Conservation (phyloP, 2,888 invertebrate genomes). For the Chrysodeixis includens region DNA sequence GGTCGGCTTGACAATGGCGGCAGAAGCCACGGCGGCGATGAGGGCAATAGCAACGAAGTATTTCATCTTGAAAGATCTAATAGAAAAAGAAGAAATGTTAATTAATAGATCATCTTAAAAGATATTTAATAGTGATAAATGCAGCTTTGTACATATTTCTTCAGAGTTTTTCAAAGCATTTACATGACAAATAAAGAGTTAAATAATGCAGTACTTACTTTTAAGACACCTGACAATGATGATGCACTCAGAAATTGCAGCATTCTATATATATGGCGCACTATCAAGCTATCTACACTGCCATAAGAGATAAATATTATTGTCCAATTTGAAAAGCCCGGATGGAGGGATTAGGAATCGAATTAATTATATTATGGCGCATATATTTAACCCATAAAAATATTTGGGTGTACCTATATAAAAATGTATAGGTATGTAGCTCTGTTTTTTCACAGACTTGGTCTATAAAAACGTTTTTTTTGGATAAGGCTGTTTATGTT, state of each 20-base stretch:
- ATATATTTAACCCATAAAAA: neutral
- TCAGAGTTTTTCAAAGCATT: too few relatives aligned
- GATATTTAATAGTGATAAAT: too few relatives aligned
- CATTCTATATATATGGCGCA: neutral
- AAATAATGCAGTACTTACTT: neutral
- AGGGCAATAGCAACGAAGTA: conserved; percentile 71
- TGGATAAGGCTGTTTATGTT: too few relatives aligned
- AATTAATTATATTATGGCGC: neutral
- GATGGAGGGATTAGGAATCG: neutral
- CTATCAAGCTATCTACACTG: neutral
- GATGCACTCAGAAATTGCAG: neutral
- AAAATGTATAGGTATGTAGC: neutral
- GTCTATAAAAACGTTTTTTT: too few relatives aligned
- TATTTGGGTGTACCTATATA: neutral
- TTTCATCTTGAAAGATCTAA: conserved; percentile 68
- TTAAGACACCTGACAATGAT: conserved; percentile 1
- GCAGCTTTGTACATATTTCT: too few relatives aligned
- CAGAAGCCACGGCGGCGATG: conserved; percentile 71
- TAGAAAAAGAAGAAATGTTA: neutral
- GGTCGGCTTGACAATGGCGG: conserved; percentile 57
- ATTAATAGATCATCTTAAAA: too few relatives aligned
- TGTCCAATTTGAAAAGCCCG: neutral
- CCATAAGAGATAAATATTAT: conserved; percentile 4
- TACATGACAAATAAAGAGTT: too few relatives aligned
- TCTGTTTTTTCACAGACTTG: too few relatives aligned